These are phyloP conservation scores for Dromius quadrimaculatus DNA, from an alignment of 2,888 invertebrate species.

Conservation along the genomic window DNA sequence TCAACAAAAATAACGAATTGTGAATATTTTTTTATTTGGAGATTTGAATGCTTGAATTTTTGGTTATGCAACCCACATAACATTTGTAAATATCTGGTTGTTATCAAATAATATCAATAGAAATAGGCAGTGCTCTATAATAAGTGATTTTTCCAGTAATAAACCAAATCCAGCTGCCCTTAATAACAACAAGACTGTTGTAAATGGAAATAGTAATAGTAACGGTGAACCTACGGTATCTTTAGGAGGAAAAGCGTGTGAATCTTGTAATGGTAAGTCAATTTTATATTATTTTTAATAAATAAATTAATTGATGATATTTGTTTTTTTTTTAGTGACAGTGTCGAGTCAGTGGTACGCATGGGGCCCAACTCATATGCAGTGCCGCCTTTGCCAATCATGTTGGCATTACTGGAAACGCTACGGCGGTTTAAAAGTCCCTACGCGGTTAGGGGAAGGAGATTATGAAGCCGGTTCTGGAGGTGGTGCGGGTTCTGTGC, in stretches of 20 bases:
- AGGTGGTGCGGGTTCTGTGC: background rate
- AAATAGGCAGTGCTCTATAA: too few relatives aligned
- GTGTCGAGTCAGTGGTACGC: slow-evolving; percentile 94
- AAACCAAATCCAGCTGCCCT: slow-evolving; percentile 89
- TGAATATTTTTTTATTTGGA: too few relatives aligned
- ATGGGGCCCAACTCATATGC: slow-evolving; percentile 94
- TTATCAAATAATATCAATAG: too few relatives aligned
- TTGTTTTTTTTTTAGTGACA: too few relatives aligned
- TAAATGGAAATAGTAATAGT: slow-evolving; percentile 84
- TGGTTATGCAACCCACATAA: too few relatives aligned
- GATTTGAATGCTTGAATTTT: too few relatives aligned
- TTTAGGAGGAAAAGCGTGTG: slow-evolving; percentile 81
- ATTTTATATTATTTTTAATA: slow-evolving; percentile 5
- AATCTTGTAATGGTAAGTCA: slow-evolving; percentile 81
- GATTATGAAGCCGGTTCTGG: slow-evolving; percentile 63
- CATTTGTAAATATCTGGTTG: too few relatives aligned
- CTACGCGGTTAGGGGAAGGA: slow-evolving; percentile 70
- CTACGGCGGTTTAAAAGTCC: slow-evolving; percentile 93
- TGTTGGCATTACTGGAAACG: slow-evolving; percentile 99
- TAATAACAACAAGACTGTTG: slow-evolving; percentile 77
- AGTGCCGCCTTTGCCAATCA: slow-evolving; percentile 90
- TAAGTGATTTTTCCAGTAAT: slow-evolving; percentile 77
- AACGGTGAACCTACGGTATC: slow-evolving; percentile 69
- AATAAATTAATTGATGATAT: background rate
- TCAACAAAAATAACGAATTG: too few relatives aligned